Evolutionary conservation across 2,113 vertebrate genomes (phyloP).

Genomic region (Sander lucioperca): DNA sequence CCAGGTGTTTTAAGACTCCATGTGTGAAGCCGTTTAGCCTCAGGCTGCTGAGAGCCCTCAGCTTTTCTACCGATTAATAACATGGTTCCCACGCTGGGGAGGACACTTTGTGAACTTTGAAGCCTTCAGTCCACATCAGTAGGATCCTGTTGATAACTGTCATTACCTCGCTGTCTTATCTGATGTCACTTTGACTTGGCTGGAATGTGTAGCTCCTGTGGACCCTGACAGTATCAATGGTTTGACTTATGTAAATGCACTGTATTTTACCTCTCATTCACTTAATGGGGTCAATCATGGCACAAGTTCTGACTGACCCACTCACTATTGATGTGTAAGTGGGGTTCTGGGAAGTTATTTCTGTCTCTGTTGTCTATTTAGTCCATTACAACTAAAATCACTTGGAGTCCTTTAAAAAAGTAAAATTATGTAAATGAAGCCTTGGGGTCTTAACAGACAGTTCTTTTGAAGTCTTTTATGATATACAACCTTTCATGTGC

Average conservation of each 20-base stretch:
- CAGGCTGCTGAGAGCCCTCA: conserved; percentile 40
- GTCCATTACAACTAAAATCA: background rate
- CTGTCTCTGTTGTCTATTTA: background rate
- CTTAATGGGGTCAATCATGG: conserved; percentile 4
- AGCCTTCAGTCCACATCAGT: conserved; percentile 60
- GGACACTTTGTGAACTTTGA: conserved; percentile 66
- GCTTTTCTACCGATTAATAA: conserved; percentile 70
- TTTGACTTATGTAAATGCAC: conserved; percentile 7
- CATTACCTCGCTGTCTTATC: conserved; percentile 69
- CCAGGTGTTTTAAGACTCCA: conserved; percentile 63
- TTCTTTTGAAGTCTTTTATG: background rate
- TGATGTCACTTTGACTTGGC: conserved; percentile 56
- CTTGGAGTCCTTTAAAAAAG: background rate
- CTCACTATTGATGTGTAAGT: background rate
- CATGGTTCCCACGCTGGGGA: conserved; percentile 63
- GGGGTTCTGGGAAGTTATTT: background rate
- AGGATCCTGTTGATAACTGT: conserved; percentile 62
- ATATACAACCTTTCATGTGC: background rate
- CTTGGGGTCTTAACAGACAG: background rate
- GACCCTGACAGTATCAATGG: conserved; percentile 3
- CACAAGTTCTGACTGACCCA: background rate
- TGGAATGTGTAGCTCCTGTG: conserved; percentile 44
- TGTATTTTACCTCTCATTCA: background rate
- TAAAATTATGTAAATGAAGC: background rate
- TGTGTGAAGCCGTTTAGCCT: conserved; percentile 37